Conservation (phyloP, 2,888 invertebrate species). For the Coenonympha arcania region DNA sequence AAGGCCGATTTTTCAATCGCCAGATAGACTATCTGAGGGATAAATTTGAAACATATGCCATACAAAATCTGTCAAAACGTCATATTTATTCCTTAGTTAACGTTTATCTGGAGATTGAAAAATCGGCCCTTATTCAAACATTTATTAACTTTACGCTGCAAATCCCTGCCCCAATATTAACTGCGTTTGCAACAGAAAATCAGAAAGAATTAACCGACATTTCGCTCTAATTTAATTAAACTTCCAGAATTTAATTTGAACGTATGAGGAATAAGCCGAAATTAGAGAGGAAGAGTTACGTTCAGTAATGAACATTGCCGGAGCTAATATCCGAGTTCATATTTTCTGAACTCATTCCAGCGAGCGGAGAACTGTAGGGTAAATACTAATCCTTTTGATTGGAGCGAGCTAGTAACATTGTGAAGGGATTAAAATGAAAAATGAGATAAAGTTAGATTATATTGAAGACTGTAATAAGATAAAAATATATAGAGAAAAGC, state of each 20-base stretch:
- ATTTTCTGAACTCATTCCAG: slow-evolving; percentile 4
- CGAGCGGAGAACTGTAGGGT: not conserved
- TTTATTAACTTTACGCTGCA: too few relatives aligned
- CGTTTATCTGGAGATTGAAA: too few relatives aligned
- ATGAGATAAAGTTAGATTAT: not conserved
- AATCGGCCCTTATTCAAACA: too few relatives aligned
- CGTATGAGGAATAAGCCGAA: not conserved
- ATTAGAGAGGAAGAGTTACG: slow-evolving; percentile 3
- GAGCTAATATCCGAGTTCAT: not conserved
- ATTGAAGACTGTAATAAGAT: too few relatives aligned
- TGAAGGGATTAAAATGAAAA: not conserved
- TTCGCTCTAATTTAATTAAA: not conserved
- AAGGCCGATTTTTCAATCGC: too few relatives aligned
- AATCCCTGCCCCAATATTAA: too few relatives aligned
- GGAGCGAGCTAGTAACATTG: slow-evolving; percentile 14
- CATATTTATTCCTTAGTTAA: too few relatives aligned
- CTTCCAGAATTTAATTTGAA: slow-evolving; percentile 1
- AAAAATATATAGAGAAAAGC: too few relatives aligned
- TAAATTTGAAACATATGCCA: too few relatives aligned
- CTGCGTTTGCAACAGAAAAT: not conserved
- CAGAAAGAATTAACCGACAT: not conserved
- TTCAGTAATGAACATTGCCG: slow-evolving; percentile 1
- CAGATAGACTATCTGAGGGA: too few relatives aligned
- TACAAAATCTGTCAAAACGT: too few relatives aligned
- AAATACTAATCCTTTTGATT: slow-evolving; percentile 18